Conservation (phyloP, 2,113 vertebrate species). For the Tetrax tetrax region DNA sequence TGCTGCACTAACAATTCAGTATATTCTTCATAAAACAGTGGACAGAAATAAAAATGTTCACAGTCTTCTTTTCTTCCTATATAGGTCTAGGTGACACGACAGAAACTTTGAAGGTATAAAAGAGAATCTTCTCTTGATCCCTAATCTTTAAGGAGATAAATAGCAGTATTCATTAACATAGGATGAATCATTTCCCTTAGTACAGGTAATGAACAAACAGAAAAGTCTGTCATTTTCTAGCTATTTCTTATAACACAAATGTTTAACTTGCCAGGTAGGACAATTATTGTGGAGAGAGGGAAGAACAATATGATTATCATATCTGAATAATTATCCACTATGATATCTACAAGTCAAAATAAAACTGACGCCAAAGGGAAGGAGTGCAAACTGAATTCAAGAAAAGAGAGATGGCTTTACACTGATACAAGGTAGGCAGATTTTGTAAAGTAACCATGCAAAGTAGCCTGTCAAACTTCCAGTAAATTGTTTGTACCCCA, state of each 20-base stretch:
- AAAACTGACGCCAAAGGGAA: not conserved
- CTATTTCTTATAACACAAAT: not conserved
- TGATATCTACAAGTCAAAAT: not conserved
- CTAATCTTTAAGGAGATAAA: not conserved
- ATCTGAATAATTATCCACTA: not conserved
- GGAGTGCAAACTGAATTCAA: not conserved
- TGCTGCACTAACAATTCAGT: not conserved
- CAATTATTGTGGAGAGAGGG: not conserved
- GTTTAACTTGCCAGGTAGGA: conserved; percentile 1
- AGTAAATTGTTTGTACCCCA: not conserved
- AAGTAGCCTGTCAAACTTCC: not conserved
- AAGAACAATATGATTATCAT: conserved; percentile 19
- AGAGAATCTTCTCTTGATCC: not conserved
- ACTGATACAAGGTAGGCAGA: not conserved
- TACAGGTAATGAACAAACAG: not conserved
- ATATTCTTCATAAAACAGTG: not conserved
- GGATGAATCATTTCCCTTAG: conserved; percentile 1
- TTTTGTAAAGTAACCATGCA: not conserved
- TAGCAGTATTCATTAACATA: not conserved
- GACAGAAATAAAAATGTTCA: not conserved
- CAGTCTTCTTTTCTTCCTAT: not conserved
- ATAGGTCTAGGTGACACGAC: not conserved
- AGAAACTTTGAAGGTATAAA: not conserved
- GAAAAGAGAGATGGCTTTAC: not conserved
- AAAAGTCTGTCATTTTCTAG: not conserved